Conservation (phyloP, 1,140 invertebrate species). For the Rhopalosiphum padi region DNA sequence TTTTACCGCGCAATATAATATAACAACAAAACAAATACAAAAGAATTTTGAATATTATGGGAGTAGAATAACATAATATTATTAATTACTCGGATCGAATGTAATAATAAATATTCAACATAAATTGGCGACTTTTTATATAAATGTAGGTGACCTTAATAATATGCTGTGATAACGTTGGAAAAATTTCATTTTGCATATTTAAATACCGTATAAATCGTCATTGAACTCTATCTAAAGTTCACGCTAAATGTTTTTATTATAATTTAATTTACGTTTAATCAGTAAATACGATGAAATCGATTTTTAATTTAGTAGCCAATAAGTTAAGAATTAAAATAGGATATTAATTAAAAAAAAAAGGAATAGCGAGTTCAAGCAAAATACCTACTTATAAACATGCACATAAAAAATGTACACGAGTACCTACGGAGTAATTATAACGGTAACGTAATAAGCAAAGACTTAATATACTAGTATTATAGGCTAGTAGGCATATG, state of each 20-base stretch:
- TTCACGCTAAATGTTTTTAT: not conserved
- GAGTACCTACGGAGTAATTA: not conserved
- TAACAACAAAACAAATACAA: not conserved
- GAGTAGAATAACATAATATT: not conserved
- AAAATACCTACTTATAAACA: slow-evolving; percentile 13
- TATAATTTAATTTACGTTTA: not conserved
- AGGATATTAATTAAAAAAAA: not conserved
- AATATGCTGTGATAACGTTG: not conserved
- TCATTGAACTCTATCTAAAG: not conserved
- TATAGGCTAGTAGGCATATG: not conserved
- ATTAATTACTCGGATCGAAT: not conserved
- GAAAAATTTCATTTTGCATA: not conserved
- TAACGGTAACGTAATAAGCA: not conserved
- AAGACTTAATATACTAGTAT: not conserved
- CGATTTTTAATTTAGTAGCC: not conserved
- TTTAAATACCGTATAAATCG: not conserved
- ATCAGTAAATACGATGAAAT: not conserved
- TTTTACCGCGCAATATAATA: not conserved
- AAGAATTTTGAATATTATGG: not conserved
- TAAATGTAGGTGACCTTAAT: not conserved
- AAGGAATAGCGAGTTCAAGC: not conserved
- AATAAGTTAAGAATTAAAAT: not conserved
- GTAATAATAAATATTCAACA: not conserved
- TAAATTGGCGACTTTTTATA: not conserved
- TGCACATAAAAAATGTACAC: not conserved